Conservation (phyloP, 2,888 invertebrate genomes). For the Trachelus iudaicus region DNA sequence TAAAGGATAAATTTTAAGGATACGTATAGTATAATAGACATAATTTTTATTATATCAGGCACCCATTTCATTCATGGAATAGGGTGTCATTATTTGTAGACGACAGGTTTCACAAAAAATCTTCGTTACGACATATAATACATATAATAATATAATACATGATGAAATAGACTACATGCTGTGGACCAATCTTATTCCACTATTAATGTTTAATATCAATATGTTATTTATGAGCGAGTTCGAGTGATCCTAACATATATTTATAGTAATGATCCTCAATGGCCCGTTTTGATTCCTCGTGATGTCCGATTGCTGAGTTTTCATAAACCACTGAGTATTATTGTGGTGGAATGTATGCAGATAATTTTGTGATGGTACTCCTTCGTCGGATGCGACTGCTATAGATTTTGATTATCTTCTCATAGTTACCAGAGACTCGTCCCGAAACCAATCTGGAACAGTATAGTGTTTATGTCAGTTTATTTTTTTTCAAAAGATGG, state of each 20-base stretch:
- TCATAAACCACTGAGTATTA: background rate
- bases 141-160: background rate
- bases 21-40: too few relatives aligned
- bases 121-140: too few relatives aligned
- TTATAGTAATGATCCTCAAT: background rate
- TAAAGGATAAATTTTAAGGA: too few relatives aligned
- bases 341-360: background rate
- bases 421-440: conserved; percentile 27
- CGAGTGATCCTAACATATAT: background rate
- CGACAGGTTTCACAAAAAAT: too few relatives aligned
- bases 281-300: background rate
- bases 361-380: background rate
- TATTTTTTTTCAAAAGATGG: background rate
- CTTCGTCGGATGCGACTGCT: background rate
- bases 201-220: background rate
- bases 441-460: conserved; percentile 37
- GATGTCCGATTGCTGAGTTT: background rate
- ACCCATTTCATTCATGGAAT: too few relatives aligned
- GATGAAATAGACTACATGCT: background rate
- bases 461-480: background rate
- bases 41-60: too few relatives aligned
- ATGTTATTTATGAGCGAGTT: background rate
- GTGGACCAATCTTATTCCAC: background rate
- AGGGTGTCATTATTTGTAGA: too few relatives aligned
- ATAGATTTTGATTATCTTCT: background rate